Conservation (phyloP, 2,113 vertebrate genomes). For the Daphoenositta chrysoptera region DNA sequence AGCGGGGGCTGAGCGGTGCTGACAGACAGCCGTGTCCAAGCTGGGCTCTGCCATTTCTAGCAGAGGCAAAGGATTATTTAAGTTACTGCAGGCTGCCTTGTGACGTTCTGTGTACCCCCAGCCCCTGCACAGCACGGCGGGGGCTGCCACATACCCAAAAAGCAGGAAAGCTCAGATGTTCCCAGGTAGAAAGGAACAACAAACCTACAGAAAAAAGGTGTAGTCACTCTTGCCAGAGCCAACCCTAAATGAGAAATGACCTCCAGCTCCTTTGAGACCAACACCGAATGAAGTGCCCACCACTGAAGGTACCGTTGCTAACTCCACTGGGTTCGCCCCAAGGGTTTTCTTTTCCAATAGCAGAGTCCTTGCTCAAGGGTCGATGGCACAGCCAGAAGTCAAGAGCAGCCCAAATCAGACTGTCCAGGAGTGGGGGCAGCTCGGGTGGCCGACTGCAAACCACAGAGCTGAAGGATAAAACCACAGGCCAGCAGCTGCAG, state of each 20-base stretch:
- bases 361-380: not conserved
- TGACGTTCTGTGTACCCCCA: not conserved
- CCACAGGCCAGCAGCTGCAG: not conserved
- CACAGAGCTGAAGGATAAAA: not conserved
- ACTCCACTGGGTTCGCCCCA: too few species aligned
- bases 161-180: not conserved
- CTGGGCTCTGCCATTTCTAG: not conserved
- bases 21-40: not conserved
- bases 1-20: not conserved
- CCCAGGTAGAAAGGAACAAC: not conserved
- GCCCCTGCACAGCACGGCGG: accelerated
- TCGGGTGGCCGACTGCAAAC: not conserved
- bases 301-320: not conserved
- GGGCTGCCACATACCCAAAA: not conserved
- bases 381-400: not conserved
- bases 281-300: not conserved
- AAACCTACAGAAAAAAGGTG: not conserved
- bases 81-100: not conserved
- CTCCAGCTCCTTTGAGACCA: not conserved
- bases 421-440: not conserved
- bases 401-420: not conserved
- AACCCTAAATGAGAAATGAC: not conserved
- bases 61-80: not conserved
- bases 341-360: not conserved
- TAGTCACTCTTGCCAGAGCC: not conserved